These are phyloP conservation scores for Archocentrus centrarchus DNA, from an alignment of 2,113 vertebrate genomes.

Conservation along the genomic window DNA sequence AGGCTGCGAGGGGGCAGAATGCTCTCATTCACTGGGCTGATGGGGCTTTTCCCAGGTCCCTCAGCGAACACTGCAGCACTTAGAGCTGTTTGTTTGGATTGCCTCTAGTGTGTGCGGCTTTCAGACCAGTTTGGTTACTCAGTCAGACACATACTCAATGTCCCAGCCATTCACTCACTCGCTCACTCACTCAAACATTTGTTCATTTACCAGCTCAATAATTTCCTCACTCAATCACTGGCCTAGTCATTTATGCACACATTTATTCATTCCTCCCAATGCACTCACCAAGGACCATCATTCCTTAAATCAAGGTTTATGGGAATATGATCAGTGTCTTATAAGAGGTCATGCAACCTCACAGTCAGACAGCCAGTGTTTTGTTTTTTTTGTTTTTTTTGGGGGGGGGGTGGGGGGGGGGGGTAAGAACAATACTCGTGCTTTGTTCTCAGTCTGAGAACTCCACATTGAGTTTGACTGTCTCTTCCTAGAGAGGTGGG, in stretches of 20 bases:
- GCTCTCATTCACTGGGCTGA: slow-evolving; percentile 79
- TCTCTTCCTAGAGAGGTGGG: slow-evolving; percentile 1
- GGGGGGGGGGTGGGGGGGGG: too few species aligned
- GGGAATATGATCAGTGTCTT: slow-evolving; percentile 28
- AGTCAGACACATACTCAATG: slow-evolving; percentile 77
- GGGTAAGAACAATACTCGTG: neutral
- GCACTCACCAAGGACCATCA: slow-evolving; percentile 34
- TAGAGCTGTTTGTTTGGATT: slow-evolving; percentile 81
- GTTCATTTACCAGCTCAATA: slow-evolving; percentile 81
- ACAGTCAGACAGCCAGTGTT: neutral
- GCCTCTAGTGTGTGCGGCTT: slow-evolving; percentile 73
- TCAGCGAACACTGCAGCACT: slow-evolving; percentile 75
- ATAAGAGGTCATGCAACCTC: slow-evolving; percentile 11
- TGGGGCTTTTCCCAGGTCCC: slow-evolving; percentile 77
- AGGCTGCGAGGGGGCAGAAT: slow-evolving; percentile 77
- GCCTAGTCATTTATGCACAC: slow-evolving; percentile 73
- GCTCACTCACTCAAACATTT: slow-evolving; percentile 79
- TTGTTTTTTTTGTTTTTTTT: too few species aligned
- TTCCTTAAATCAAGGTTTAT: slow-evolving; percentile 42
- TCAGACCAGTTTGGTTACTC: slow-evolving; percentile 67
- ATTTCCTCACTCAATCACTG: slow-evolving; percentile 80
- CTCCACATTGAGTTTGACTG: neutral
- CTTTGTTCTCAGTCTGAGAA: slow-evolving; percentile 3
- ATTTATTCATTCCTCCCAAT: slow-evolving; percentile 67
- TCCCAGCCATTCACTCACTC: slow-evolving; percentile 63